Evolutionary conservation across 2,113 vertebrate genomes (phyloP), one percentile per base, ranked within the genome.

Genomic region (Xyrauchen texanus): DNA sequence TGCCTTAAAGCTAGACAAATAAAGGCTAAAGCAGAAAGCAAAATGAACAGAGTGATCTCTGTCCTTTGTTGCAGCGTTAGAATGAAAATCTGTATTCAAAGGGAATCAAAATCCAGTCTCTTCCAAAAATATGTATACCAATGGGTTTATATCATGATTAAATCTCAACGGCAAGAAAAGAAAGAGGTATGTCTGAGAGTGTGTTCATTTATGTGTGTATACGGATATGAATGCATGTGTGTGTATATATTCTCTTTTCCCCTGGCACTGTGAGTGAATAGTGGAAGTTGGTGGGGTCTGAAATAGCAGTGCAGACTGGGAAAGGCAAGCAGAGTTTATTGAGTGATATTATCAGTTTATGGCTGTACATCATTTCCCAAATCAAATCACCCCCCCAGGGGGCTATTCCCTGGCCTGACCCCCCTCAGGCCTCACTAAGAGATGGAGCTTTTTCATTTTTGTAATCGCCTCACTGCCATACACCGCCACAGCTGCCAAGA

Each of bases 321-420:
- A 72, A 49, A 44, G 53, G 58, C 44, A 62, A 47, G 64, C 58
- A 66, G 61, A 57, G 46, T 77, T 80, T 83, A 80, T 76, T 66
- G 46, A 77, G 46, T 53, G 67, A 76, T 84, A 76, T 81, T 69
- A 79, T 79, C 58, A 77, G 80, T 84, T 81, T 78, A 65, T 11
- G 76, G 76, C 70, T 75, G 70, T 84, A 76, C 83, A 81, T 84
- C 79, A 84, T 84, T 60, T 78, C 70, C 71, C 16, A 78, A 84
- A 81, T 84, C 76, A 84, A 84, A 84, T 84, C 75, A 81, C 52
- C 68, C 81, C 81, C 45, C 61, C 76, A 67, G 44, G 65, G 78
- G 55, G 68, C 55, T 65, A 68, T 66, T 61, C 61, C 66, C 69
- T 47, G 44, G 55, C 79, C 10, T 55, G 45, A 44, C 7, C 57